Percentiles rank a stretch among this genome's conserved stretches.
phyloP scores from a whole-genome alignment of 2,888 invertebrate species.

The Carcina quercana region DNA sequence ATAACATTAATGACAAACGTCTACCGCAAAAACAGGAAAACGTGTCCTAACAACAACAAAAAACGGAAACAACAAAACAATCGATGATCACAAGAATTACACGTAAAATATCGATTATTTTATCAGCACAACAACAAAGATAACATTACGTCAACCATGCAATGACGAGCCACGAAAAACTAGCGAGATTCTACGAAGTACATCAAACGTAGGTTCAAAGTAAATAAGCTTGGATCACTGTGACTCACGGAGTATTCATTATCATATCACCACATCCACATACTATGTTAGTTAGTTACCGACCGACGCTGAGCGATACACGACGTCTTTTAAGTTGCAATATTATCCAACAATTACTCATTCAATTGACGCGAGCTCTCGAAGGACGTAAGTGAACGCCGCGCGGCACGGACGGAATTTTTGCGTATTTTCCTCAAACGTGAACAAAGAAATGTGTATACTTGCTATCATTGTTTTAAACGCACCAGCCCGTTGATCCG shows the following conservation, averaged over 20 bases:
- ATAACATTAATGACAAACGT: no score
- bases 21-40: no score
- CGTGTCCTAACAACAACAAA: no score
- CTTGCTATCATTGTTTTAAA: constrained; percentile 38
- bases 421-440: constrained; percentile 53
- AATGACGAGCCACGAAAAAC: constrained; percentile 36
- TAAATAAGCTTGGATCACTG: constrained; percentile 59
- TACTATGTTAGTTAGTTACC: constrained; percentile 60
- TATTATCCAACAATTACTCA: constrained; percentile 14
- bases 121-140: constrained; percentile 25
- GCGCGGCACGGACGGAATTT: constrained; percentile 35
- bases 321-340: no score
- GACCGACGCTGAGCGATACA: constrained; percentile 48
- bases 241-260: constrained; percentile 71
- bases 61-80: no score
- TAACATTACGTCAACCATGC: constrained; percentile 35
- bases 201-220: constrained; percentile 61
- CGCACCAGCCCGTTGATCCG: constrained; percentile 64
- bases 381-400: constrained; percentile 45
- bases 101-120: no score
- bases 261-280: constrained; percentile 64
- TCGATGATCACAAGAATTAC: no score
- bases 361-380: constrained; percentile 37
- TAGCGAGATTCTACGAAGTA: constrained; percentile 42
- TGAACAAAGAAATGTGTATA: constrained; percentile 66